Percentiles rank a stretch among this genome's conserved stretches.
phyloP scores from a whole-genome alignment of 2,888 invertebrate genomes.

The Scaptomyza polygonia region DNA sequence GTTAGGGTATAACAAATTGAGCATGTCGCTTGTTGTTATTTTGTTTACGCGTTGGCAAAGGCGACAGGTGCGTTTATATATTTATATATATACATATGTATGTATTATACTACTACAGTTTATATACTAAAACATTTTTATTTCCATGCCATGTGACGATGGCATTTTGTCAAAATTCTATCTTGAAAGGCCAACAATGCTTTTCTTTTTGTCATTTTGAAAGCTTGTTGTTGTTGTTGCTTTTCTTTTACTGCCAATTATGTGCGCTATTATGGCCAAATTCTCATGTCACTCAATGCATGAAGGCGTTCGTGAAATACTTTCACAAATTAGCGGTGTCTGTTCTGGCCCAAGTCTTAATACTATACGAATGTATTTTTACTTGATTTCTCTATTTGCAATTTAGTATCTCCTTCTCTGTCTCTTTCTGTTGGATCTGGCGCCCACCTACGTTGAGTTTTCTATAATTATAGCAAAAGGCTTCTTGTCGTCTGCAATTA shows the following conservation, averaged over 20 bases:
- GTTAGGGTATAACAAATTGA: conserved; percentile 49
- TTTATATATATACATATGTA: conserved; percentile 24
- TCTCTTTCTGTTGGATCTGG: conserved; percentile 25
- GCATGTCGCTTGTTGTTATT: conserved; percentile 75
- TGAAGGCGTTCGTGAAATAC: conserved; percentile 69
- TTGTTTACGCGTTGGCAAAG: conserved; percentile 66
- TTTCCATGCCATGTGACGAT: conserved; percentile 50
- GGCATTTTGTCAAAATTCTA: conserved; percentile 42
- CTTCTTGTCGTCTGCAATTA: conserved; percentile 71
- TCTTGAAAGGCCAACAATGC: conserved; percentile 42
- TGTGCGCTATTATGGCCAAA: conserved; percentile 77
- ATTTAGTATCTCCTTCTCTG: conserved; percentile 1
- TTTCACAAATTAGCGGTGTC: conserved; percentile 74
- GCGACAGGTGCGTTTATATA: conserved; percentile 72
- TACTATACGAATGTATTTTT: conserved; percentile 20
- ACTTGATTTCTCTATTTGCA: conserved; percentile 70
- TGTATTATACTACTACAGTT: neutral
- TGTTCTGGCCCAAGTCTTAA: conserved; percentile 20
- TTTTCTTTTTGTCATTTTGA: conserved; percentile 59
- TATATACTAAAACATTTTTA: conserved; percentile 10
- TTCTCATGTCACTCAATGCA: conserved; percentile 78
- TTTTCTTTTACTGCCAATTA: conserved; percentile 67
- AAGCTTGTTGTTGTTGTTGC: conserved; percentile 34
- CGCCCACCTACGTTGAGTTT: conserved; percentile 74
- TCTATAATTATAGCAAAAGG: conserved; percentile 74